Percentiles rank a stretch among this genome's conserved stretches.
Conservation (phyloP, 2,888 invertebrate genomes). For the Pandemis cinnamomeana region DNA sequence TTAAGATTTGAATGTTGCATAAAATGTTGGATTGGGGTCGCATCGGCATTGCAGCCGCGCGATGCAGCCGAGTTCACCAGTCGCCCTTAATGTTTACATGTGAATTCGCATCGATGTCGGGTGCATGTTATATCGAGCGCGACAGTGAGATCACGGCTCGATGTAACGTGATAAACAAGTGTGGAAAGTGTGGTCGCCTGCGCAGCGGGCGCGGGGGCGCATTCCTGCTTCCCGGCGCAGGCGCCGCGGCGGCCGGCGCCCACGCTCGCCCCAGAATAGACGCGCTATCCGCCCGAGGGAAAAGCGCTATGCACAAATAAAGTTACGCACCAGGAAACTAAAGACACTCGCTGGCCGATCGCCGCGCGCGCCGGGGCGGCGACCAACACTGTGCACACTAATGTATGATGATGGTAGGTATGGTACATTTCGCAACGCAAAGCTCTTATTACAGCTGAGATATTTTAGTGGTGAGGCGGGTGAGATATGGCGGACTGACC, state of each 20-base stretch:
- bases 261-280: conserved; percentile 49
- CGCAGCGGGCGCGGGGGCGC: conserved; percentile 51
- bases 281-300: conserved; percentile 48
- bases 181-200: conserved; percentile 55
- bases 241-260: conserved; percentile 50
- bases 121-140: conserved; percentile 45
- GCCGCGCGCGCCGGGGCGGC: conserved; percentile 49
- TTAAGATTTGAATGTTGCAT: conserved; percentile 60
- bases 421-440: conserved; percentile 58
- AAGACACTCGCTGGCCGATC: conserved; percentile 65
- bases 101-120: conserved; percentile 60
- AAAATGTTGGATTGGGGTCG: conserved; percentile 55
- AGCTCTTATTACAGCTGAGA: conserved; percentile 44
- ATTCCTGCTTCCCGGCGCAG: conserved; percentile 54
- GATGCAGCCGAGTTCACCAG: conserved; percentile 53
- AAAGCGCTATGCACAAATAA: conserved; percentile 82
- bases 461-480: conserved; percentile 21
- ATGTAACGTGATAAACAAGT: conserved; percentile 57
- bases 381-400: conserved; percentile 44
- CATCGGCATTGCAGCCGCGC: conserved; percentile 45
- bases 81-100: conserved; percentile 50
- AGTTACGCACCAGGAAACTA: conserved; percentile 53
- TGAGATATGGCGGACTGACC: conserved; percentile 78
- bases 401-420: conserved; percentile 45
- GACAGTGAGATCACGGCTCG: conserved; percentile 57